Conservation (phyloP, 2,113 vertebrate species). For the Etheostoma cragini region DNA sequence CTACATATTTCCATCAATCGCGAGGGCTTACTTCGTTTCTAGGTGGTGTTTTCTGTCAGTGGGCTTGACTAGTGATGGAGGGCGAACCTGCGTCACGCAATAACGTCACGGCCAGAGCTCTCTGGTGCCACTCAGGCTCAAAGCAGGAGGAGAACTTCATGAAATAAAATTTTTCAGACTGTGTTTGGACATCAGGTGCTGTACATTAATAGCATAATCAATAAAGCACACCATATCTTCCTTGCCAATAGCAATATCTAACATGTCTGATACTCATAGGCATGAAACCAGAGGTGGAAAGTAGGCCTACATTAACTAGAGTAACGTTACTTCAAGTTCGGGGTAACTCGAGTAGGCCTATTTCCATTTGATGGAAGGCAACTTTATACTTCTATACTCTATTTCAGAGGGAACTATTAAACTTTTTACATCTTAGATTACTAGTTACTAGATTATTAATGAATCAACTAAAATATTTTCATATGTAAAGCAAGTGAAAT, state of each 20-base stretch:
- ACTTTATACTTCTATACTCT: background rate
- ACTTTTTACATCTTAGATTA: background rate
- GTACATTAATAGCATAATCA: background rate
- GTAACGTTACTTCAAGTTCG: too few species aligned
- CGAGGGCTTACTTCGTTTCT: slow-evolving; percentile 43
- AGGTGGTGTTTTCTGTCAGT: slow-evolving; percentile 65
- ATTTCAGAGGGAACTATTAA: background rate
- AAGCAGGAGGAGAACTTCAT: background rate
- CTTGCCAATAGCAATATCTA: background rate
- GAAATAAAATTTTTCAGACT: background rate
- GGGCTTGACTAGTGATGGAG: slow-evolving; percentile 71
- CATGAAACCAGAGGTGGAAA: background rate
- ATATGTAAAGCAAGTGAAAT: too few species aligned
- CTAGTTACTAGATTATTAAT: background rate
- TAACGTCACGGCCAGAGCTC: slow-evolving; percentile 64
- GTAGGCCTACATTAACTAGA: background rate
- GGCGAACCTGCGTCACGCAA: slow-evolving; percentile 72
- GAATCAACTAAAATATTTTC: background rate
- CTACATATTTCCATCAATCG: slow-evolving; percentile 76
- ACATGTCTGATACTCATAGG: background rate
- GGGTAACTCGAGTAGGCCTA: background rate
- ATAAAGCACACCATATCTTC: background rate
- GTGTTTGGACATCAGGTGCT: slow-evolving; percentile 24
- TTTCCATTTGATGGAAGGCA: background rate
- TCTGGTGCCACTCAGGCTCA: slow-evolving; percentile 23